Evolutionary conservation across 2,113 vertebrate species (phyloP), one percentile per base, ranked within the genome.

Genomic region (Microtus pennsylvanicus): DNA sequence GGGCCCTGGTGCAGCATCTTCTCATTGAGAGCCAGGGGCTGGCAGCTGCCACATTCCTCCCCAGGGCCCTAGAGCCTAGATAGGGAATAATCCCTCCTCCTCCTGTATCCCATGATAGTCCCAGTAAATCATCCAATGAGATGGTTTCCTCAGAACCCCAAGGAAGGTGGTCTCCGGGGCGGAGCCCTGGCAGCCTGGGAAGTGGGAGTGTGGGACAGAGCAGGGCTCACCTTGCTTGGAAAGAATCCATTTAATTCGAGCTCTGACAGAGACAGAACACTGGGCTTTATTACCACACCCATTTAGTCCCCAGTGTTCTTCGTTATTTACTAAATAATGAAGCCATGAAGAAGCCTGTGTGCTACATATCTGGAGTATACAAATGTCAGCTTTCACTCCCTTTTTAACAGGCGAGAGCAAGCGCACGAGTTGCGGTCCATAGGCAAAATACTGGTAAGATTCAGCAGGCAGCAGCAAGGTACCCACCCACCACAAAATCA

Each of bases 271-370:
- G n/a, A 55, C 30, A 38, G 42, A 38, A 47, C 30, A 28, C 6
- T 24, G 30, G 65, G 17, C 50, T 50, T 52, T 33, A 35, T 38
- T 28, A 70, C 24, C 38, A n/a, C 55, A 42, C 19, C 63, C 50
- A 24, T 21, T 77, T 33, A 35, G 28, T 47, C 21, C 42, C 89
- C 69, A n/a, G 28, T 22, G 50, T 12, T n/a, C 38, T 42, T 47
- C 38, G 58, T 52, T 87, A 85, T 38, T 93, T 78, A 58, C 67
- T 85, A 92, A 90, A 47, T 74, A 82, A 67, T 63, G 85, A 89
- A 91, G 38, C 87, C n/a, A 35, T 2, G 45, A 19, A 2, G 26
- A 42, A 21, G 10, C 47, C 12, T 42, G 65, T 28, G 11, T 77
- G 70, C 11, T 30, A 33, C 47, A 4, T n/a, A 50, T 81, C 21